phyloP scores from a whole-genome alignment of 53 echinoderm and acorn worm species.

The Actinopyga echinites region DNA sequence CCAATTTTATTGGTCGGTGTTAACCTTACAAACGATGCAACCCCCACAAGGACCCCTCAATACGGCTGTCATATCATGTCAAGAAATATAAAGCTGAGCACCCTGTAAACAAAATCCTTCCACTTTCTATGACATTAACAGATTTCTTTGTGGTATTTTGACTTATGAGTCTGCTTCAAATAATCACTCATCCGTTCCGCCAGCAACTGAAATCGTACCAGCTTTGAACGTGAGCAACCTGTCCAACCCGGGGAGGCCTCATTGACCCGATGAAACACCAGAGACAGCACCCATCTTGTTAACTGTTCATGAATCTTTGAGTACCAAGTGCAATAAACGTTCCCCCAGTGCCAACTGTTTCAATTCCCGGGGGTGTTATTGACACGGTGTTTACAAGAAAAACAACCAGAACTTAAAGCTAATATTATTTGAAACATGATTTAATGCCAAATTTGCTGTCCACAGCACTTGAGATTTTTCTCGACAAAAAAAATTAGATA shows the following conservation, averaged over 20 bases:
- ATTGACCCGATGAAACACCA: background rate
- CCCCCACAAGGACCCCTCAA: no score
- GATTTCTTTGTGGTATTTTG: no score
- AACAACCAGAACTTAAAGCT: conserved; percentile 23
- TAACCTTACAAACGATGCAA: no score
- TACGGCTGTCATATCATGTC: no score
- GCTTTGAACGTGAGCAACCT: no score
- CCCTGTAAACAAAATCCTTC: no score
- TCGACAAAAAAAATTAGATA: conserved; percentile 24
- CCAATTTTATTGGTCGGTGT: no score
- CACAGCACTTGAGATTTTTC: conserved; percentile 33
- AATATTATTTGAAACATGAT: conserved; percentile 32
- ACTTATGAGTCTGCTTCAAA: no score
- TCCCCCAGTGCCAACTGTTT: conserved; percentile 18
- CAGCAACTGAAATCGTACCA: no score
- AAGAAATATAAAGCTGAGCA: no score
- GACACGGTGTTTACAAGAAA: conserved; percentile 22
- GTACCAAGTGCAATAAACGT: conserved; percentile 21
- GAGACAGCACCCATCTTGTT: background rate
- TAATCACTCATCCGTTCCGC: no score
- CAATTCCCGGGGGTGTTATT: conserved; percentile 29
- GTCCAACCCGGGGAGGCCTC: conserved; percentile 17
- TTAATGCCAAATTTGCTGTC: conserved; percentile 44
- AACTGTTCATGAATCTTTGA: conserved; percentile 39
- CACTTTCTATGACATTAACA: no score